Percentiles rank a stretch among this genome's conserved stretches.
Conservation (phyloP, 64 coral and sea anemone species). For the Montipora sp. region DNA sequence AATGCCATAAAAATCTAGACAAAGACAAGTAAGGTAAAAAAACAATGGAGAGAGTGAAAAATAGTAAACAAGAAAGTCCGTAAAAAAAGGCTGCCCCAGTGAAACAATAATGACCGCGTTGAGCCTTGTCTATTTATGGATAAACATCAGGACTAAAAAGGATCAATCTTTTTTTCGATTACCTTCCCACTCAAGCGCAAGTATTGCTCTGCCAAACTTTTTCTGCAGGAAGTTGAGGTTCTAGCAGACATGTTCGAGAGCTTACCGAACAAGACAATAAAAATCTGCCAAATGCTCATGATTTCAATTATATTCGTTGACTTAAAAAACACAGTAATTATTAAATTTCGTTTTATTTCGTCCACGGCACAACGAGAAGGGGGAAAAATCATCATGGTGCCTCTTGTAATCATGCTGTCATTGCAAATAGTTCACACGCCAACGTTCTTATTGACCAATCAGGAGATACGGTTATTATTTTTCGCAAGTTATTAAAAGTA, state of each 20-base stretch:
- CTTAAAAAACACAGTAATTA: neutral
- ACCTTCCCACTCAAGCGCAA: neutral
- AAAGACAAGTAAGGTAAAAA: too few relatives aligned
- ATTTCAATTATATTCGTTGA: constrained; percentile 5
- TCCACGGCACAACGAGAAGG: neutral
- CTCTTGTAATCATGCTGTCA: constrained; percentile 2
- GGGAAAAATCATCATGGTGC: neutral
- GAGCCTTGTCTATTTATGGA: too few relatives aligned
- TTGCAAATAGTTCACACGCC: neutral
- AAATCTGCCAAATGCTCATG: neutral
- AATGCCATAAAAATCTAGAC: too few relatives aligned
- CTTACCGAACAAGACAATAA: constrained; percentile 23
- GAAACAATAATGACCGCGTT: too few relatives aligned
- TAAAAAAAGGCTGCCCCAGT: too few relatives aligned
- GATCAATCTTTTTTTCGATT: neutral
- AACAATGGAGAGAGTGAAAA: too few relatives aligned
- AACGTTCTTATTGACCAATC: neutral
- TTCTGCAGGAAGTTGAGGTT: neutral
- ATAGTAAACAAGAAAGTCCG: too few relatives aligned
- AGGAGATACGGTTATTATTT: neutral
- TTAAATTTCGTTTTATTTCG: neutral
- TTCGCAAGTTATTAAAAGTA: constrained; percentile 13
- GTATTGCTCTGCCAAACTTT: too few relatives aligned
- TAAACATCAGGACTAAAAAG: too few relatives aligned
- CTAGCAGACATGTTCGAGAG: neutral